Base-by-base conservation (phyloP, 1,140 invertebrate genomes). In the Lordiphosa collinella region DNA sequence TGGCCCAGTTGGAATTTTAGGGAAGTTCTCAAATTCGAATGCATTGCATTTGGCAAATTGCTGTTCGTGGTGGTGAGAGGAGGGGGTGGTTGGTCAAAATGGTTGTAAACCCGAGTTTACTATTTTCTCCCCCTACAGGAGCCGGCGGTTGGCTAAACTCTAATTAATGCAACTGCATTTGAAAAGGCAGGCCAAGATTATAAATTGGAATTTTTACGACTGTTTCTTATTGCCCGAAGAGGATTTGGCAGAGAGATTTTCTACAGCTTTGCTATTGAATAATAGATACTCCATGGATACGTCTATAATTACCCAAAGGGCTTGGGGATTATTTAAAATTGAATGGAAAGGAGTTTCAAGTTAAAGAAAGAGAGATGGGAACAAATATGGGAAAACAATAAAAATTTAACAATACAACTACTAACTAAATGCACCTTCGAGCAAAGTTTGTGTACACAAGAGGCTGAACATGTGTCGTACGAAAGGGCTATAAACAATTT, bases 21-120 rank as follows among this genome's bases (percentile, higher is more conserved):
- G 12, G 12, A 35, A n/a, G 14, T 44, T 40, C 40, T 12, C 50
- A 18, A 35, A 51, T 11, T 52, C 14, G 10, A 22, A 29, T 22
- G 46, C 12, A 73, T 53, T 73, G 65, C 72, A 75, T 64, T 75
- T 76, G 72, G 37, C 55, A 74, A 75, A 75, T 74, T 75, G 72
- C 64, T 68, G 56, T 51, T 32, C 12, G 51, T 25, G 7, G 25
- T 36, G 7, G 12, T 40, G 31, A 37, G 32, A n/a, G 8, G 11
- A 29, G 41, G 12, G 49, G 32, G 13, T 6, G 11, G 11, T 9
- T 12, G 41, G n/a, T n/a, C 38, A 41, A 41, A 41, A 41, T 44
- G 41, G 7, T 14, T 31, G 41, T 12, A 44, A 44, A 9, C 25
- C 7, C 0, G 25, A 29, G 25, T 29, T 50, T 34, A 34, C 29